Evolutionary conservation across 1,140 invertebrate genomes (phyloP).

Genomic region (Diploscapter pachys): DNA sequence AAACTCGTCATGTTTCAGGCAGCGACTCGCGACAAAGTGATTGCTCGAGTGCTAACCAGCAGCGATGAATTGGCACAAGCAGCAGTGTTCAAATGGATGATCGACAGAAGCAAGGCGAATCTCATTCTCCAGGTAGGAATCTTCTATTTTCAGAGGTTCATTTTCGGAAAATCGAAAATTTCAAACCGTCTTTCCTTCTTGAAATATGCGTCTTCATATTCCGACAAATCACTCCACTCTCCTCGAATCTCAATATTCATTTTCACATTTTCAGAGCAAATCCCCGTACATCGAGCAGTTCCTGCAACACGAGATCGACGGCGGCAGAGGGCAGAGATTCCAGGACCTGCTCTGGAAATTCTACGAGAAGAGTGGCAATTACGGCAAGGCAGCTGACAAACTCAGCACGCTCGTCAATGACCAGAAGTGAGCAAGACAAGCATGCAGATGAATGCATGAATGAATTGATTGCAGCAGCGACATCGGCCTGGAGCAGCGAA

Average conservation of each 20-base stretch:
- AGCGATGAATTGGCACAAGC: no score
- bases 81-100: no score
- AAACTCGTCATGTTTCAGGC: no score
- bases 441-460: slow-evolving; percentile 55
- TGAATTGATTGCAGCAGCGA: slow-evolving; percentile 4
- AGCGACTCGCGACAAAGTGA: no score
- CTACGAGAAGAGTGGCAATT: slow-evolving; percentile 86
- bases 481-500: slow-evolving; percentile 19
- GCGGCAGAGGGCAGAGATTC: slow-evolving; percentile 35
- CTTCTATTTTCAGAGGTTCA: no score
- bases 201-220: no score
- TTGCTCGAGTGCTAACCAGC: no score
- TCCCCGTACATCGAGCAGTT: slow-evolving; percentile 79
- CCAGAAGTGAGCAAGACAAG: slow-evolving; percentile 66
- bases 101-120: no score
- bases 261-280: slow-evolving; percentile 59
- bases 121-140: no score
- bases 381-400: slow-evolving; percentile 85
- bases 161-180: no score
- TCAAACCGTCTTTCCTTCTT: no score
- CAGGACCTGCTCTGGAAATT: slow-evolving; percentile 90
- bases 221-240: no score
- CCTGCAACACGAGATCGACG: slow-evolving; percentile 61
- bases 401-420: slow-evolving; percentile 80
- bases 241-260: slow-evolving; percentile 1